Evolutionary conservation across 2,797 vertebrate species (phyloP), one percentile per base, ranked within the genome.

Genomic region (Helicolenus hilgendorfi): DNA sequence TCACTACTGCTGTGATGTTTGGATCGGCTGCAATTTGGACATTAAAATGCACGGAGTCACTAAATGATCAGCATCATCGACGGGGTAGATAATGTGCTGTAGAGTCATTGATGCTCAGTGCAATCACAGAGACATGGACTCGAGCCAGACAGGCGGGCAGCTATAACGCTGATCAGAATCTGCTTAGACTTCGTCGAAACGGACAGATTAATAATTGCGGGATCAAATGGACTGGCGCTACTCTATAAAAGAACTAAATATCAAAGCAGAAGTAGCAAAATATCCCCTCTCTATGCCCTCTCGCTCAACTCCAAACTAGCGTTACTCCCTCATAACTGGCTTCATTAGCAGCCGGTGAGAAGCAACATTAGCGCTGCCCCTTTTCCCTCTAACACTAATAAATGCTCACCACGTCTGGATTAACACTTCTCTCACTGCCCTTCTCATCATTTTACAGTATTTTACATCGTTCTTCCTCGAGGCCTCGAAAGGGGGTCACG

Each of bases 141-240:
- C 2, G 0, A 53, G 91, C 88, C 89, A 92, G 85, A 53, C 55
- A 60, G 76, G 55, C 80, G 22, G 77, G 67, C 68, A 35, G 77
- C 87, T 89, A 41, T 41, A 87, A 90, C 63, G 72, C 90, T 83
- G 84, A 91, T 89, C 75, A 69, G 69, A 88, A 84, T 89, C 89
- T 77, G 77, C 69, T 83, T 65, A 62, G 62, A 73, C 68, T 72
- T 63, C 4, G 36, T 80, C 84, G 56, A 86, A 93, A 86, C 20
- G 31, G 81, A 72, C 72, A 65, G 79, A 91, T 91, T 89, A 79
- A 92, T 94, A 93, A 94, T 86, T 84, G 77, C 68, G 65, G 81
- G 38, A 86, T 87, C 38, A 93, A 96, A 93, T 79, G 81, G 82
- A 91, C 85, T 73, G 67, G 14, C 29, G 3, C 49, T 55, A 55